Percentiles rank a stretch among this genome's conserved stretches.
phyloP scores from a whole-genome alignment of 35 echinoderm and acorn worm genomes.

The Ophiothrix spiculata region DNA sequence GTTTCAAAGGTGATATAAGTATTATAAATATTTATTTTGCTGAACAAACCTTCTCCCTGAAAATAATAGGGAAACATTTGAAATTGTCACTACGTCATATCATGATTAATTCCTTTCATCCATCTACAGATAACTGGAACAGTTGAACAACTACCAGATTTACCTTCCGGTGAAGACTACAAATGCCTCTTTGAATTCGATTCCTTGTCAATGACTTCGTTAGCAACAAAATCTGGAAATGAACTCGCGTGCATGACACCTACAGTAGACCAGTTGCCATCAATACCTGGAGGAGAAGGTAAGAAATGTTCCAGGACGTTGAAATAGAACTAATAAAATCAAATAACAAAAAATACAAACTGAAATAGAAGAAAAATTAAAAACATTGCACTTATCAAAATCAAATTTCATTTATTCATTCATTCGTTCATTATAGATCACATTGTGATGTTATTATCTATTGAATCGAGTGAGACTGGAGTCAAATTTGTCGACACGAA shows the following conservation, averaged over 20 bases:
- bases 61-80: too few species aligned
- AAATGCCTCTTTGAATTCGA: background rate
- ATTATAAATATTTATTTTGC: too few species aligned
- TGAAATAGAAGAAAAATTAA: background rate
- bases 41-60: too few species aligned
- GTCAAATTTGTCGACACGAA: constrained; percentile 4
- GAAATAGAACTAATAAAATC: background rate
- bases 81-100: too few species aligned
- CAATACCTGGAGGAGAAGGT: background rate
- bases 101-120: too few species aligned
- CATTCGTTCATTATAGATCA: background rate
- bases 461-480: background rate
- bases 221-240: background rate
- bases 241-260: background rate
- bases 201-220: background rate
- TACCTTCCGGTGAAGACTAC: background rate
- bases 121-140: background rate
- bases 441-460: background rate
- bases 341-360: background rate
- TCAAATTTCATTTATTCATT: too few species aligned
- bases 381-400: too few species aligned
- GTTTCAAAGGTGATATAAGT: too few species aligned
- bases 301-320: background rate
- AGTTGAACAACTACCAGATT: background rate
- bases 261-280: background rate